A percentile compares a stretch with the other conserved stretches of the same genome.
phyloP scores from a whole-genome alignment of 1,140 invertebrate genomes.

The Caenorhabditis briggsae region DNA sequence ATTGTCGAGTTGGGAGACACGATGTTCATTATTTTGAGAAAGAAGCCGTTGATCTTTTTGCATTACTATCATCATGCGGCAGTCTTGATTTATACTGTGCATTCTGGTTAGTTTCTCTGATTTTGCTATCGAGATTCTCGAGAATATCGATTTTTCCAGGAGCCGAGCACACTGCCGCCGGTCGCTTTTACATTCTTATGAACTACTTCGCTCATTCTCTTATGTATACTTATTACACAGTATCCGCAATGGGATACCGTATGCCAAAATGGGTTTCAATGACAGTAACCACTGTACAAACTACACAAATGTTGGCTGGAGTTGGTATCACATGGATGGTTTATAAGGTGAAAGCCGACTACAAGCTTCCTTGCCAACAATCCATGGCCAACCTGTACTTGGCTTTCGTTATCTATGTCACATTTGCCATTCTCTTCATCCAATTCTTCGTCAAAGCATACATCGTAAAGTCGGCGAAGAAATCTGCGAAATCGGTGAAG shows the following conservation, averaged over 20 bases:
- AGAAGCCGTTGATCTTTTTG: conserved; percentile 75
- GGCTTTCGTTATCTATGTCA: conserved; percentile 92
- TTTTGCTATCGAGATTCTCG: background rate
- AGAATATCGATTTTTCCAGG: conserved; percentile 65
- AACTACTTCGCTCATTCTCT: conserved; percentile 96
- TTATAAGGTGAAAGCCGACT: conserved; percentile 70
- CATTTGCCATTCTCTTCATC: conserved; percentile 80
- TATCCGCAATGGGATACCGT: conserved; percentile 88
- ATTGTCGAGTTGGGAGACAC: conserved; percentile 78
- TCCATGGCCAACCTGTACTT: conserved; percentile 88
- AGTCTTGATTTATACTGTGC: conserved; percentile 93
- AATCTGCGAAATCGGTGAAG: conserved; percentile 28
- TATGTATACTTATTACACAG: conserved; percentile 97
- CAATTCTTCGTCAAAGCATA: conserved; percentile 80
- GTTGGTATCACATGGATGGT: conserved; percentile 85
- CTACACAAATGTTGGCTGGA: conserved; percentile 98
- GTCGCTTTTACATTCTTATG: conserved; percentile 97
- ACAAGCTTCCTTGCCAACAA: conserved; percentile 84
- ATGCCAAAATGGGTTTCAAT: conserved; percentile 89
- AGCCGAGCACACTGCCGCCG: conserved; percentile 90
- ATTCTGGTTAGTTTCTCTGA: conserved; percentile 85
- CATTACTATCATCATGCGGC: conserved; percentile 82
- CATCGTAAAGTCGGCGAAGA: conserved; percentile 78
- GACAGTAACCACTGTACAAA: conserved; percentile 90
- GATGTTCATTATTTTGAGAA: conserved; percentile 77